Evolutionary conservation across 2,888 invertebrate species (phyloP).

Genomic region (Micoletzkya japonica): DNA sequence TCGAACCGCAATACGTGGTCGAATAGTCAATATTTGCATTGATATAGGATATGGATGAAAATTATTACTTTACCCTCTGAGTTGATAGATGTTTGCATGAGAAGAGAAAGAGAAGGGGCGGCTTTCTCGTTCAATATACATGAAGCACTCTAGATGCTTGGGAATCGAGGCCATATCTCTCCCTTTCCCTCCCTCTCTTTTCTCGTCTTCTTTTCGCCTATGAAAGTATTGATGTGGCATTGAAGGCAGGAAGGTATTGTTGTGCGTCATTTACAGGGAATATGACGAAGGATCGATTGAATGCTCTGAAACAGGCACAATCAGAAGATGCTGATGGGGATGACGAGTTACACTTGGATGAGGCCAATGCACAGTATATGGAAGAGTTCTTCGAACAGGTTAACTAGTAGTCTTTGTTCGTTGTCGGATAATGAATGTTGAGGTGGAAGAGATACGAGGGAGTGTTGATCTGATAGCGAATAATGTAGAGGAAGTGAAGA

Average conservation of each 20-base stretch:
- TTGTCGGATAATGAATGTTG: constrained; percentile 44
- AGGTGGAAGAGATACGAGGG: constrained; percentile 99
- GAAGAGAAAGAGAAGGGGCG: background rate
- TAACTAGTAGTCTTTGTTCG: background rate
- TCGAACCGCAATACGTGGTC: no score
- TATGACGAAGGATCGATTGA: constrained; percentile 52
- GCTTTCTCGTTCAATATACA: no score
- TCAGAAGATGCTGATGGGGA: constrained; percentile 55
- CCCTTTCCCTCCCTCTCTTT: constrained; percentile 2
- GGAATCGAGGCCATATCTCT: no score
- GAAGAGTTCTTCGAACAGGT: constrained; percentile 99
- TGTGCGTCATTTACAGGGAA: no score
- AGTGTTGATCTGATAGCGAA: constrained; percentile 99
- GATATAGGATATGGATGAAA: no score
- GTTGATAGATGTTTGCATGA: background rate
- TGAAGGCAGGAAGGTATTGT: background rate
- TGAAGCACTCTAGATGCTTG: no score
- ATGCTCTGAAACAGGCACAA: constrained; percentile 52
- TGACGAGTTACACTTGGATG: constrained; percentile 60
- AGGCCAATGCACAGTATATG: constrained; percentile 75
- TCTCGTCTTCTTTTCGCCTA: background rate
- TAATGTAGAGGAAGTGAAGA: constrained; percentile 99
- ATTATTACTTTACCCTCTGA: no score
- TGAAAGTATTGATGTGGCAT: background rate
- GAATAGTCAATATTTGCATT: no score